Percentiles rank a stretch among this genome's conserved stretches.
These are phyloP conservation scores for Antigone vipio DNA, from an alignment of 2,113 vertebrate genomes.

Conservation along the genomic window DNA sequence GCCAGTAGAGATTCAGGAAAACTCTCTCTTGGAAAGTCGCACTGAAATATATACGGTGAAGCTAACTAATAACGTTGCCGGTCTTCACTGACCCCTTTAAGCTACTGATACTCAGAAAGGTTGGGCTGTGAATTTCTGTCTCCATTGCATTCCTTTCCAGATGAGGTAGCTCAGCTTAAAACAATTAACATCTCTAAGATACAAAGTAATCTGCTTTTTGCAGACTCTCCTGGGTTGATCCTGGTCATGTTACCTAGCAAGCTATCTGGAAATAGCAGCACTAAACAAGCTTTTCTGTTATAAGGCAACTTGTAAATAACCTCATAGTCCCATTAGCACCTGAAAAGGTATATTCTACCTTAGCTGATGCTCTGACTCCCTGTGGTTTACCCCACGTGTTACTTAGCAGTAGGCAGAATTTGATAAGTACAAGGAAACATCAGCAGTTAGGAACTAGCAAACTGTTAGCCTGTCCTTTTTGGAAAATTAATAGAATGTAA, in stretches of 20 bases:
- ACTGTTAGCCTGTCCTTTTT: not conserved
- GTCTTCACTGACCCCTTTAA: not conserved
- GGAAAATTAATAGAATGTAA: not conserved
- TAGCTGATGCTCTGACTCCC: not conserved
- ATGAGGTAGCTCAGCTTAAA: not conserved
- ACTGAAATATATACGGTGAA: fast-evolving
- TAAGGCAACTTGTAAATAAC: not conserved
- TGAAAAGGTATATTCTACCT: not conserved
- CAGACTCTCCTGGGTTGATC: not conserved
- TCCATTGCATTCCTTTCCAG: not conserved
- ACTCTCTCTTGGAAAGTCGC: not conserved
- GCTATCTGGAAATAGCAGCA: not conserved
- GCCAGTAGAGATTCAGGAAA: not conserved
- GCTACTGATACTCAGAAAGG: not conserved
- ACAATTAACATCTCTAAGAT: not conserved
- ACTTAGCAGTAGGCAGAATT: not conserved
- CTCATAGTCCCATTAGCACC: not conserved
- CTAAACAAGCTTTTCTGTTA: not conserved
- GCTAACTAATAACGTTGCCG: not conserved
- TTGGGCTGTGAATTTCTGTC: not conserved
- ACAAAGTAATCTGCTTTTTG: not conserved
- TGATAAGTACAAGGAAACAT: not conserved
- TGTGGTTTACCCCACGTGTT: fast-evolving
- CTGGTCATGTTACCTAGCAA: not conserved
- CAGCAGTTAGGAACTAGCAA: not conserved